phyloP scores from a whole-genome alignment of 2,113 vertebrate genomes.

The Anser brachyrhynchus region DNA sequence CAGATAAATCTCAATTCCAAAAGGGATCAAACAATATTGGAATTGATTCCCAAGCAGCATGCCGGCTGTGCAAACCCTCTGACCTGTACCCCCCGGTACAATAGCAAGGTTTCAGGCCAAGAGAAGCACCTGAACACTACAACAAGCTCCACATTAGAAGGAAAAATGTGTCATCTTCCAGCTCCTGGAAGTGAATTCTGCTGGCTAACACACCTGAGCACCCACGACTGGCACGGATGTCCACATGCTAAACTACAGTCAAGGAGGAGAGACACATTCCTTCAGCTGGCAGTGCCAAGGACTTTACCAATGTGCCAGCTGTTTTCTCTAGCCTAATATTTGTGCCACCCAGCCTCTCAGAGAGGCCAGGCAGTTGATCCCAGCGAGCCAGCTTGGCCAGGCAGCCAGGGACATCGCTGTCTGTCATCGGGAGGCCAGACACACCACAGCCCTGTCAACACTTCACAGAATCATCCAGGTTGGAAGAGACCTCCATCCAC shows the following conservation, averaged over 20 bases:
- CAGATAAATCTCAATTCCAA: neutral
- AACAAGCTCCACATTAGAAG: neutral
- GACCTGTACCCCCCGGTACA: neutral
- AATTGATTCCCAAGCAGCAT: neutral
- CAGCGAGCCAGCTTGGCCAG: neutral
- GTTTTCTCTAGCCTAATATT: neutral
- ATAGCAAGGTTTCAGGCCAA: neutral
- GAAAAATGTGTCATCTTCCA: neutral
- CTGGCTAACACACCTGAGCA: rapidly evolving
- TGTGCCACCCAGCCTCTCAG: neutral
- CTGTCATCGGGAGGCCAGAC: neutral
- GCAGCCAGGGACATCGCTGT: too few relatives aligned
- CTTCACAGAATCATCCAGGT: neutral
- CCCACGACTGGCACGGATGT: neutral
- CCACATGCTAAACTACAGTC: neutral
- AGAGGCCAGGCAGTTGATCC: neutral
- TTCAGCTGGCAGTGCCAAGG: neutral
- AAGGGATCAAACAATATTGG: rapidly evolving
- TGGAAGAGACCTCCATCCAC: neutral
- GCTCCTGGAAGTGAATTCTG: neutral
- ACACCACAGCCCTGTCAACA: neutral
- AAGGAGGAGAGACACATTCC: neutral
- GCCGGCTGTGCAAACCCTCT: neutral
- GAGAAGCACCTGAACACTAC: neutral
- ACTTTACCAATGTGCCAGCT: neutral